These are phyloP conservation scores for Drosophila subpulchrella DNA, from an alignment of 1,140 invertebrate genomes.

Conservation along the genomic window DNA sequence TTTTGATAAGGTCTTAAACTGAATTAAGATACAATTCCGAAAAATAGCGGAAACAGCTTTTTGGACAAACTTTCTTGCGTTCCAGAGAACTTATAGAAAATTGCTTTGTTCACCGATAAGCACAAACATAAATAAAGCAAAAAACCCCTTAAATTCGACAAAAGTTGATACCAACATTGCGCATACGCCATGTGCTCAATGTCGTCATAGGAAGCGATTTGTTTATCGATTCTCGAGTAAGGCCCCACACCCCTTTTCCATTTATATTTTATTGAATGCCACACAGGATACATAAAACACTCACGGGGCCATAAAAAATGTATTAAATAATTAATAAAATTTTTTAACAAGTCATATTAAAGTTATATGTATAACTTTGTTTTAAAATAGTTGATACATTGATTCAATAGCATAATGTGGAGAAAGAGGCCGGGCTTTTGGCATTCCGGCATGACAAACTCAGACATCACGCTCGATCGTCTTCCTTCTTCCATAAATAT, in stretches of 20 bases:
- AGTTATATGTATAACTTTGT: too few species aligned
- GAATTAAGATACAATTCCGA: not conserved
- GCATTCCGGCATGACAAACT: constrained; percentile 54
- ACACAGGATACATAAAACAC: not conserved
- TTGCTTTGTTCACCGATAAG: not conserved
- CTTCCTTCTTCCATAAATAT: constrained; percentile 26
- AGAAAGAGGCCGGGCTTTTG: too few species aligned
- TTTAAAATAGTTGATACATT: too few species aligned
- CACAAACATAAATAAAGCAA: not conserved
- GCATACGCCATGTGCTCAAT: constrained; percentile 70
- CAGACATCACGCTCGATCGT: constrained; percentile 46
- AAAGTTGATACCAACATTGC: constrained; percentile 44
- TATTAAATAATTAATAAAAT: not conserved
- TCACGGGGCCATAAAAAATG: too few species aligned
- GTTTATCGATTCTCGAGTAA: constrained; percentile 50
- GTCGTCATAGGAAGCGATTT: constrained; percentile 73
- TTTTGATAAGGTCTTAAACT: not conserved
- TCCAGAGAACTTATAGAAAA: constrained; percentile 1
- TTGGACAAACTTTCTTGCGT: not conserved
- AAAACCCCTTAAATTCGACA: not conserved
- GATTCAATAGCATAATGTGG: not conserved
- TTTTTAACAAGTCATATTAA: too few species aligned
- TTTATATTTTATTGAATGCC: constrained; percentile 8
- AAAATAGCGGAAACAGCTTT: not conserved
- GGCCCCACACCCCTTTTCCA: not conserved